Evolutionary conservation across 2,797 vertebrate species (phyloP).

Genomic region (Chloroceryle amazona): DNA sequence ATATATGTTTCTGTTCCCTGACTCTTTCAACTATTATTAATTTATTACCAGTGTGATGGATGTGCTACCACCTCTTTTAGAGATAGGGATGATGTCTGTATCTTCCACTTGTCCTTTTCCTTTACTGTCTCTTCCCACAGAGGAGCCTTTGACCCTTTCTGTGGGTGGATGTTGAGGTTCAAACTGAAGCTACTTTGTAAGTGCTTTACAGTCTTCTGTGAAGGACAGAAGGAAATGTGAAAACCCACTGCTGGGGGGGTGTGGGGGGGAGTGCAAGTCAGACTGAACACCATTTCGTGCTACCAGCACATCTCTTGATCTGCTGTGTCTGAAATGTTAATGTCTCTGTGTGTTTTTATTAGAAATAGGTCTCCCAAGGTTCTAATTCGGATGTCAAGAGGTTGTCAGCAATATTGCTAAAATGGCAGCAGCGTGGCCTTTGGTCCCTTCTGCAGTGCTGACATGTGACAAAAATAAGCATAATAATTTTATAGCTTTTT

Average conservation of each 20-base stretch:
- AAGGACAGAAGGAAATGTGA: neutral
- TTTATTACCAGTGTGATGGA: accelerated
- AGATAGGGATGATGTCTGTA: neutral
- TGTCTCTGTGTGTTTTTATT: slow-evolving; percentile 70
- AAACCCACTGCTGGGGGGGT: neutral
- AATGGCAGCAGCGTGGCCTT: slow-evolving; percentile 45
- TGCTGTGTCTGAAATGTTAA: slow-evolving; percentile 23
- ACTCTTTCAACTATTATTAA: neutral
- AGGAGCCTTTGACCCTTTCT: neutral
- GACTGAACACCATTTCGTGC: neutral
- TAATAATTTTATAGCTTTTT: slow-evolving; percentile 71
- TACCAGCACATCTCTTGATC: neutral
- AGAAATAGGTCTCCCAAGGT: slow-evolving; percentile 51
- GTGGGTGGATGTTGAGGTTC: neutral
- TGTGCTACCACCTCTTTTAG: neutral
- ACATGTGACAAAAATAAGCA: slow-evolving; percentile 79
- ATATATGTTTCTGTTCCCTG: accelerated
- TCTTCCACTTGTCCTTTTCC: neutral
- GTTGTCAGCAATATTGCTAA: slow-evolving; percentile 70
- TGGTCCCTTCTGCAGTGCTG: slow-evolving; percentile 48
- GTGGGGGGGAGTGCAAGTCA: neutral
- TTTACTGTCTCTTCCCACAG: neutral
- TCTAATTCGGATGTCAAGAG: slow-evolving; percentile 72
- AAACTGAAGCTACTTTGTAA: neutral
- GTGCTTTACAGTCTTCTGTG: neutral